These are phyloP conservation scores for Zophobas atratus DNA, from an alignment of 1,140 invertebrate genomes.

Conservation along the genomic window DNA sequence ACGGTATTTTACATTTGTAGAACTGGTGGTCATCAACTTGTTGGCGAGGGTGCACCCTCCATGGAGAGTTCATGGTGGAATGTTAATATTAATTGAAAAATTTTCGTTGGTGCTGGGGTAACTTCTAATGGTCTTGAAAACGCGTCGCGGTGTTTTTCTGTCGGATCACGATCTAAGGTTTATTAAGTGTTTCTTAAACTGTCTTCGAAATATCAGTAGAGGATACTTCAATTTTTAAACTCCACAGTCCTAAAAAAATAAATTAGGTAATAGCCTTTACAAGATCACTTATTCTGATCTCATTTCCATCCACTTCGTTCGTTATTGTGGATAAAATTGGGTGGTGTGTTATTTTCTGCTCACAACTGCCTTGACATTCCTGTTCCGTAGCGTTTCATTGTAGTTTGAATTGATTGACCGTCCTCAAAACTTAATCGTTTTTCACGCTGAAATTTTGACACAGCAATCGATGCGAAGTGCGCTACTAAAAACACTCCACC, in stretches of 20 bases:
- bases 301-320: not conserved
- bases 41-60: too few species aligned
- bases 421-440: conserved; percentile 15
- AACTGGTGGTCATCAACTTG: not conserved
- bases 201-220: too few species aligned
- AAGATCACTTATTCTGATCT: not conserved
- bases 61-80: not conserved
- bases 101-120: too few species aligned
- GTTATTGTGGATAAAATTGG: not conserved
- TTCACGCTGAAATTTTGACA: conserved; percentile 21
- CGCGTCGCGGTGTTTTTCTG: too few species aligned
- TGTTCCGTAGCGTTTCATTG: not conserved
- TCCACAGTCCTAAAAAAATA: not conserved
- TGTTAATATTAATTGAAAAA: not conserved
- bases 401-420: conserved; percentile 14
- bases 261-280: not conserved
- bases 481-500: conserved; percentile 5
- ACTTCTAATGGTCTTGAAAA: too few species aligned
- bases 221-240: too few species aligned
- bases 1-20: conserved; percentile 11
- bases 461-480: conserved; percentile 7
- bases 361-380: conserved; percentile 3
- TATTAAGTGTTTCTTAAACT: too few species aligned
- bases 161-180: too few species aligned
- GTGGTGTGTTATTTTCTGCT: conserved; percentile 31